Base-by-base conservation (phyloP, 2,113 vertebrate species). In the Haliaeetus leucogaster region DNA sequence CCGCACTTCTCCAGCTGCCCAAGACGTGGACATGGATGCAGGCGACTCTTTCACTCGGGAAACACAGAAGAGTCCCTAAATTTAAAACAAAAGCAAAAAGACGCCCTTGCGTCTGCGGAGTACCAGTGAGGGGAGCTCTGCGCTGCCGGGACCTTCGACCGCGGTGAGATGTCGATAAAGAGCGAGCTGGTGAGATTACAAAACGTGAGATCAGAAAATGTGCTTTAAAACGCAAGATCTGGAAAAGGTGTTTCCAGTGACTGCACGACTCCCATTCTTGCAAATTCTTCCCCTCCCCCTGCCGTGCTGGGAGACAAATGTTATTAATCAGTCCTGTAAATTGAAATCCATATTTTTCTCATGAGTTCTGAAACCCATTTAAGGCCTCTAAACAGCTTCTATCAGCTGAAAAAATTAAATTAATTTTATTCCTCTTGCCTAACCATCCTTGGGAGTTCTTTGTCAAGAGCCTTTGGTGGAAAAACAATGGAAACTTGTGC, bases 141-240 rank as follows among this genome's bases (percentile, higher is more conserved):
- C 2, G 13, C 74, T 62, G 50, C 79, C 22, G 62, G 38, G 50
- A 79, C 45, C 50, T 62, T n/a, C 3, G 6, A 8, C 47, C 2
- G 0, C 47, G n/a, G 25, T 0, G 1, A 34, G 7, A 3, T 3
- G 2, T 17, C 6, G 6, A 12, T 6, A 4, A 36, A 29, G 13
- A 34, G 29, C 32, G 47, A 76, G 80, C 61, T 59, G 86, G 48
- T 32, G 58, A 21, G 45, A 11, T 7, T 15, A 52, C 81, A 22
- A 68, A 67, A 22, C 0, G 2, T 8, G 77, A 45, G 45, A 47
- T 47, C 20, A 52, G 84, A 25, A 68, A 71, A 22, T 0, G 2
- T 8, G 77, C 56, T 50, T 45, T 29, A 14, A 38, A 68, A 27
- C 0, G 0, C 52, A 12, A 26, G 50, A 42, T 11, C 62, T 79